Evolutionary conservation across 1,140 invertebrate genomes (phyloP).

Genomic region (Drosophila micromelanica): DNA sequence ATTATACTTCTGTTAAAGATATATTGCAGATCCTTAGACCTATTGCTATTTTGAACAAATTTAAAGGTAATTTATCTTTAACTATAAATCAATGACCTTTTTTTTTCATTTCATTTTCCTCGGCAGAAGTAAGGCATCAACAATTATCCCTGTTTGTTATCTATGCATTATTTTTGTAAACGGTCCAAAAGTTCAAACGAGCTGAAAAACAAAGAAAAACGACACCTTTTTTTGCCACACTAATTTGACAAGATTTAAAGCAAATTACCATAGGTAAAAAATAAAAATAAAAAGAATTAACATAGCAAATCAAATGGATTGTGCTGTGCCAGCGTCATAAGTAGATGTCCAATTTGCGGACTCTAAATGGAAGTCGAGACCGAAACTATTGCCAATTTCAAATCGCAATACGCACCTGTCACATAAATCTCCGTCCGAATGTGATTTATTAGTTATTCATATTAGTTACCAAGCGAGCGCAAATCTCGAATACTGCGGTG

Average conservation of each 20-base stretch:
- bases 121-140: background rate
- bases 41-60: too few species aligned
- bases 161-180: background rate
- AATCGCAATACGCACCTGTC: constrained; percentile 82
- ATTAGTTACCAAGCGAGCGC: constrained; percentile 64
- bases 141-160: background rate
- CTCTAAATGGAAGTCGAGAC: constrained; percentile 58
- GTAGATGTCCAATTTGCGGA: constrained; percentile 65
- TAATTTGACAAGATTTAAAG: constrained; percentile 59
- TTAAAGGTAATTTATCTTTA: too few species aligned
- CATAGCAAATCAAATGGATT: constrained; percentile 46
- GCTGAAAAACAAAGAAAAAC: constrained; percentile 13
- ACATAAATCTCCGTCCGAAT: constrained; percentile 78
- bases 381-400: constrained; percentile 78
- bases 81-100: too few species aligned
- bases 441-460: constrained; percentile 83
- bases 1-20: too few species aligned
- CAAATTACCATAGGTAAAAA: constrained; percentile 51
- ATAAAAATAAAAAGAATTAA: constrained; percentile 47
- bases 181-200: constrained; percentile 12
- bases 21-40: too few species aligned
- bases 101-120: background rate
- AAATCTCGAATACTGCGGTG: constrained; percentile 39
- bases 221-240: constrained; percentile 26
- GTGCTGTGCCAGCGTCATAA: constrained; percentile 27